Evolutionary conservation across 2,797 vertebrate genomes (phyloP), one percentile per base, ranked within the genome.

Genomic region (Oceanodroma leucorhoa): DNA sequence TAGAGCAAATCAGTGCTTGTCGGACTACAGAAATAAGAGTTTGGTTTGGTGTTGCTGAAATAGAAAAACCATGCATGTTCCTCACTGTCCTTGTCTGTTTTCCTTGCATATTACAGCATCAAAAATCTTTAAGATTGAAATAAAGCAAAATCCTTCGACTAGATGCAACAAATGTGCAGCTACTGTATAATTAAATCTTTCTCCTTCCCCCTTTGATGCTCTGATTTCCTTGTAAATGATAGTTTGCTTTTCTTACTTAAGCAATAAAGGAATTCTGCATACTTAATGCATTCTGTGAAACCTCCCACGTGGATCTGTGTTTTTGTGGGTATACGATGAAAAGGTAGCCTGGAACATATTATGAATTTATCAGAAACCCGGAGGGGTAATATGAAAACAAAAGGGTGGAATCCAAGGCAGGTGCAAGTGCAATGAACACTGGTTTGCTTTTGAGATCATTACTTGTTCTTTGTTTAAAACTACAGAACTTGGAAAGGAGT

Each of bases 161-260:
- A 62, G 26, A 80, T 66, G 27, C 43, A 95, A 71, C 50, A 70
- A 93, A 73, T 72, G 18, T 61, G 40, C 14, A 54, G 40, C 81
- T 96, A 92, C 89, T 87, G 58, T 86, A 91, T 93, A 76, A 96
- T 91, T 93, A 95, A 87, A 73, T 50, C 69, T 73, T 87, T 80
- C 40, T 87, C 6, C 40, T 80, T 85, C 14, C 20, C 14, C 5
- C 29, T 95, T 95, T 91, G 75, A 94, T 86, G 66, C 8, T 95
- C 79, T 94, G 51, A 92, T 93, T 96, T 91, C 82, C 46, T 83
- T 82, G 88, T 88, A 95, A 95, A 89, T 38, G 75, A 93, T 93
- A 91, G 89, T 86, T 88, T 96, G 89, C 62, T 96, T 95, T 97
- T 89, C 86, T 96, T 95, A 66, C 76, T 92, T 89, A 95, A 92